phyloP scores from a whole-genome alignment of 2,888 invertebrate species.

The Melipona beecheii region DNA sequence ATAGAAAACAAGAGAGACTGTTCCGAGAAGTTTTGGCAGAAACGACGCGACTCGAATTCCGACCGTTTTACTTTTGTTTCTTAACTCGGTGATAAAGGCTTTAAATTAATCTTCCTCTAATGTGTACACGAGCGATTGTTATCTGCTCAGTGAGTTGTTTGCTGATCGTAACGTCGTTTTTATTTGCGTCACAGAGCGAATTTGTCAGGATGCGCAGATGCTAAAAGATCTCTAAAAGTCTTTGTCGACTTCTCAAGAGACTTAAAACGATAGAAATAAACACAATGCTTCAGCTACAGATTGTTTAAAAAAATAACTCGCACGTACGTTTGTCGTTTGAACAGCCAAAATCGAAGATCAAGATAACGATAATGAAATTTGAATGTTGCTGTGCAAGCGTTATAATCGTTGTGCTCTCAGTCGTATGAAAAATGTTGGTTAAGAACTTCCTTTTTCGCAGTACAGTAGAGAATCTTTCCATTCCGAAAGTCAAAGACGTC shows the following conservation, averaged over 20 bases:
- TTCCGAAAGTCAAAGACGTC: not conserved
- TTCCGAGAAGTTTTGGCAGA: not conserved
- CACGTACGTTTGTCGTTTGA: not conserved
- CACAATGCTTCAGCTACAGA: not conserved
- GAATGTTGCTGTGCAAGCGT: not conserved
- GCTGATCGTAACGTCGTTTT: slow-evolving; percentile 56
- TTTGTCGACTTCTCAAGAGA: slow-evolving; percentile 2
- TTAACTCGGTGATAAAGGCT: slow-evolving; percentile 70
- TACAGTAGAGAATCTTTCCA: slow-evolving; percentile 10
- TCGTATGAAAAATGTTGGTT: slow-evolving; percentile 1
- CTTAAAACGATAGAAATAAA: not conserved
- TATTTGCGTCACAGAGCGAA: slow-evolving; percentile 64
- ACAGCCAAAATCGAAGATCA: slow-evolving; percentile 14
- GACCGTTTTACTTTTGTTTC: slow-evolving; percentile 28
- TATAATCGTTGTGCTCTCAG: not conserved
- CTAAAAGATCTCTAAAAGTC: not conserved
- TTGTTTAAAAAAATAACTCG: not conserved
- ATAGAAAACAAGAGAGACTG: not conserved
- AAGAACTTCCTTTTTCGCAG: not conserved
- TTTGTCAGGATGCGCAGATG: not conserved
- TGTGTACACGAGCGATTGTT: slow-evolving; percentile 69
- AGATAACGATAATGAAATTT: slow-evolving; percentile 18
- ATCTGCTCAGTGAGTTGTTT: slow-evolving; percentile 68
- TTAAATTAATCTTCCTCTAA: slow-evolving; percentile 72
- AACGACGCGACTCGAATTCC: slow-evolving; percentile 13